Base-by-base conservation (phyloP, 1,140 invertebrate genomes). In the Drosophila mojavensis region DNA sequence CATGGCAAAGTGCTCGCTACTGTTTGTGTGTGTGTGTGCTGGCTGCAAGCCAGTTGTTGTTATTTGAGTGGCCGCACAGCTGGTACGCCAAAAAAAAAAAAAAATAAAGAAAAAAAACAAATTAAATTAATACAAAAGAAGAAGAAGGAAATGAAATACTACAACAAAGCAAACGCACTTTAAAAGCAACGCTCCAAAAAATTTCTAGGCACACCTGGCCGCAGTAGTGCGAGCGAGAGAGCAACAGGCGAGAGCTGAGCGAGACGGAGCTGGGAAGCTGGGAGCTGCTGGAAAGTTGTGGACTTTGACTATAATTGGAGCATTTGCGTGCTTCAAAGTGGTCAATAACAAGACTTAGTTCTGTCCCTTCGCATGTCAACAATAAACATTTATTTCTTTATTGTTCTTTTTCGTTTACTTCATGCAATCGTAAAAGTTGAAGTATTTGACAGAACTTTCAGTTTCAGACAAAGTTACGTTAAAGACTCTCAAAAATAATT, bases 51-150 rank as follows among this genome's bases (percentile, higher is more conserved):
- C 20, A 67, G 62, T 41, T 83, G 71, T 72, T 86, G 66, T 69
- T 85, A 55, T 71, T 83, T 79, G 83, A 86, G 84, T 86, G 76
- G 79, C 58, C 82, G 56, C 79, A 71, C 84, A 86, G 83, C 84
- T 83, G 83, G 79, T 64, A 76, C 60, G 61, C 61, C 53, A 61
- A 54, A 26, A 78, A 75, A 73, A 72, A 50, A 43, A 48, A 11
- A 15, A 59, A 41, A 58, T n/a, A 62, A 64, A 36, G 9, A 36
- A 53, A 61, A 54, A 26, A 78, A 75, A 73, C 67, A 50, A 43
- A 24, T 24, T 24, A 24, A 24, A 24, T 39, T 20, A 47, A 26
- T 54, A 24, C 1, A 50, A 53, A 11, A 15, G 53, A 41, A 58
- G 62, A 64, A 36, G 9, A 36, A 58, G 28, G 61, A 53, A 63